Conservation (phyloP, 2,888 invertebrate genomes). For the Tetragnatha montana region DNA sequence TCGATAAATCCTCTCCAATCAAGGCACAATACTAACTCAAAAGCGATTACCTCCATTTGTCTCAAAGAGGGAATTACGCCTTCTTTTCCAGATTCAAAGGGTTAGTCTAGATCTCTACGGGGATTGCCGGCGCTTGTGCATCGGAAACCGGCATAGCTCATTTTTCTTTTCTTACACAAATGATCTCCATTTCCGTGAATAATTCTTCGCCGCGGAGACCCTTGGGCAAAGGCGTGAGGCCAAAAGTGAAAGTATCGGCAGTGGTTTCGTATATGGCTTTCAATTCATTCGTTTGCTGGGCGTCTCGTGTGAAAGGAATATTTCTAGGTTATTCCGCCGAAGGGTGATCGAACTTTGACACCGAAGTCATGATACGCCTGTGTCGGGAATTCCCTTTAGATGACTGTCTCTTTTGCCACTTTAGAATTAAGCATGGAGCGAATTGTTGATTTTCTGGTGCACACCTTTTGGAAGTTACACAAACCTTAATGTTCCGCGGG, state of each 20-base stretch:
- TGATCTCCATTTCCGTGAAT: slow-evolving; percentile 16
- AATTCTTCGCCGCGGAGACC: slow-evolving; percentile 8
- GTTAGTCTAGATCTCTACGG: neutral
- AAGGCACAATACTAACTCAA: neutral
- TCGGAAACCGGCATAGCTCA: neutral
- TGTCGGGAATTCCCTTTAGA: neutral
- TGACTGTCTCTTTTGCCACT: neutral
- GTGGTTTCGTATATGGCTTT: neutral
- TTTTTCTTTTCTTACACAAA: neutral
- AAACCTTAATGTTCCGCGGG: too few species aligned
- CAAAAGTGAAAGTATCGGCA: slow-evolving; percentile 11
- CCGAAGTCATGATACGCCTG: slow-evolving; percentile 23
- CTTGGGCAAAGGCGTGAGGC: slow-evolving; percentile 23
- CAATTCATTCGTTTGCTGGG: slow-evolving; percentile 47
- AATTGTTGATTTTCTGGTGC: neutral
- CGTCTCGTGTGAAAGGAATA: slow-evolving; percentile 45
- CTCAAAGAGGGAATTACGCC: neutral
- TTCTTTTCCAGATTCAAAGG: neutral
- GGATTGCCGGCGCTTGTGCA: neutral
- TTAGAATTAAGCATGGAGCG: neutral
- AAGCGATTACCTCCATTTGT: neutral
- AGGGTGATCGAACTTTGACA: slow-evolving; percentile 44
- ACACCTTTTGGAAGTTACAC: neutral
- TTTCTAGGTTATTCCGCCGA: slow-evolving; percentile 42
- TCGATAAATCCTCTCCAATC: neutral